Evolutionary conservation across 2,888 invertebrate genomes (phyloP).

Genomic region (Arenicola marina): DNA sequence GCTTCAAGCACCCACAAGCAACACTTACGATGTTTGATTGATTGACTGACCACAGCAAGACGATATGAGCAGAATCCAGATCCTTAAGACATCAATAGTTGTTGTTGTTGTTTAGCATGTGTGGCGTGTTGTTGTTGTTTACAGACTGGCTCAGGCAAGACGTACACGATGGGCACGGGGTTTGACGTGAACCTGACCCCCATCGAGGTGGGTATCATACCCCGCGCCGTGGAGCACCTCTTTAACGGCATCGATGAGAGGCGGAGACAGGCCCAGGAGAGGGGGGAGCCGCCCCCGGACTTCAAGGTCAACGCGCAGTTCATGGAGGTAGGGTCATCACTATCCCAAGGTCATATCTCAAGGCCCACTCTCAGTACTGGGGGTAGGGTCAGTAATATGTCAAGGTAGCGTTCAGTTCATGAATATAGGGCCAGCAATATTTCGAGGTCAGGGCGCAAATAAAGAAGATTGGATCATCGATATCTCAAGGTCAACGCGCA

Average conservation of each 20-base stretch:
- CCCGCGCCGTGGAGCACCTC: constrained; percentile 89
- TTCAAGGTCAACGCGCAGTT: constrained; percentile 87
- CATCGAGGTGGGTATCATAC: constrained; percentile 84
- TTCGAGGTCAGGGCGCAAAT: background rate
- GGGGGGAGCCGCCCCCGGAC: constrained; percentile 74
- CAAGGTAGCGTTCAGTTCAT: too few relatives aligned
- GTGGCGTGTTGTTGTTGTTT: constrained; percentile 22
- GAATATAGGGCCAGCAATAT: background rate
- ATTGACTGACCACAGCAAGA: too few relatives aligned
- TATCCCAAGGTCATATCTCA: too few relatives aligned
- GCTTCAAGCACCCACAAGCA: too few relatives aligned
- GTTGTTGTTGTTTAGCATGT: too few relatives aligned
- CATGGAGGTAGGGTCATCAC: constrained; percentile 67
- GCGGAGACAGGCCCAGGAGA: constrained; percentile 66
- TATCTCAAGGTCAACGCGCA: constrained; percentile 83
- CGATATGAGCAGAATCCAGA: too few relatives aligned
- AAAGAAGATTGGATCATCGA: too few relatives aligned
- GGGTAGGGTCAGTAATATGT: background rate
- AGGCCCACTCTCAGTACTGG: background rate
- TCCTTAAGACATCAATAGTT: too few relatives aligned
- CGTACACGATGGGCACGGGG: constrained; percentile 98
- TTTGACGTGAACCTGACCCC: constrained; percentile 75
- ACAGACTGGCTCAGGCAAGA: constrained; percentile 97
- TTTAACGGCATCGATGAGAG: constrained; percentile 71
- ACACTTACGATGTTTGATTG: too few relatives aligned